Conservation (phyloP, 2,797 vertebrate genomes). For the Orestias chungarensis region DNA sequence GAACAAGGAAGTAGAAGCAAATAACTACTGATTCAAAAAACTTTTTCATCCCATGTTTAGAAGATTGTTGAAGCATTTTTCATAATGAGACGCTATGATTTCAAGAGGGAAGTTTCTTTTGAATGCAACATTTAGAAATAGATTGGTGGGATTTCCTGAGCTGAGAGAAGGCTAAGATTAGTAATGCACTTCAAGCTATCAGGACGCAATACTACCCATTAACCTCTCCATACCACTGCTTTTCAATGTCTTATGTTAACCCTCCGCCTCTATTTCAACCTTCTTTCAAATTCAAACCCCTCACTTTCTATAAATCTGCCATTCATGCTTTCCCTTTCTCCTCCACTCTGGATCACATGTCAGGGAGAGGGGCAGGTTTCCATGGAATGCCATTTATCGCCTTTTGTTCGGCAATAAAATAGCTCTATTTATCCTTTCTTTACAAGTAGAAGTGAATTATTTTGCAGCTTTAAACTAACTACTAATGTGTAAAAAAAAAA, state of each 20-base stretch:
- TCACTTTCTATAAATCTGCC: conserved; percentile 55
- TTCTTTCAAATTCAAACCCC: conserved; percentile 40
- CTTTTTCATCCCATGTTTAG: conserved; percentile 45
- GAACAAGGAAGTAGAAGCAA: conserved; percentile 41
- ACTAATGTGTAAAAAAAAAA: background rate
- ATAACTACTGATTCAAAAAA: conserved; percentile 43
- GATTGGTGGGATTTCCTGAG: conserved; percentile 42
- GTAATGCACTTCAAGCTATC: conserved; percentile 61
- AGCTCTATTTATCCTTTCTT: background rate
- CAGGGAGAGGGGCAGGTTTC: conserved; percentile 33
- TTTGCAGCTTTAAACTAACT: background rate
- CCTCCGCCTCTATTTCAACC: conserved; percentile 43
- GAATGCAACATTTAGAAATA: conserved; percentile 59
- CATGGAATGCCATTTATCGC: conserved; percentile 52
- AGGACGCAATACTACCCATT: conserved; percentile 51
- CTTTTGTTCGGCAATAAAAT: conserved; percentile 11
- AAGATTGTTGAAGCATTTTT: conserved; percentile 59
- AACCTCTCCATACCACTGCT: conserved; percentile 30
- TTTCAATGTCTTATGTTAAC: conserved; percentile 32
- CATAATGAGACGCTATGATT: conserved; percentile 62
- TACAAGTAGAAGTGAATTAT: too few relatives aligned
- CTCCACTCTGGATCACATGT: conserved; percentile 33
- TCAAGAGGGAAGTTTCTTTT: conserved; percentile 52
- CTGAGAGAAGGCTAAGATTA: conserved; percentile 51
- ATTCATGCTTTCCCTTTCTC: conserved; percentile 45